These are phyloP conservation scores for Paedocypris micromegethes DNA, from an alignment of 2,797 vertebrate genomes.

Conservation along the genomic window DNA sequence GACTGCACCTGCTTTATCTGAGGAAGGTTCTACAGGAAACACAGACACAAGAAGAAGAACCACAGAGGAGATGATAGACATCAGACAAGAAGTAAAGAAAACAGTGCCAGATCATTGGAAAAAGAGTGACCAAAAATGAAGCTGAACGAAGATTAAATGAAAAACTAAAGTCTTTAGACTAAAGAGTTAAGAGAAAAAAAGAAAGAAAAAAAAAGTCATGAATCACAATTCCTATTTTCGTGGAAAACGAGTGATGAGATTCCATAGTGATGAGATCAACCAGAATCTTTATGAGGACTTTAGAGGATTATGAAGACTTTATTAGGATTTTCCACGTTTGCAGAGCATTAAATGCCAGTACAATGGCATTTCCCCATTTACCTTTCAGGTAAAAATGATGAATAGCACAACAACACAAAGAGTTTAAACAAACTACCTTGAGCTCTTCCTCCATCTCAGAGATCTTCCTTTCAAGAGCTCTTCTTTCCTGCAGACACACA, in stretches of 20 bases:
- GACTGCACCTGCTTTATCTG: constrained; percentile 95
- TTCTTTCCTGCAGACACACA: constrained; percentile 80
- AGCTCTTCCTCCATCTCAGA: constrained; percentile 99
- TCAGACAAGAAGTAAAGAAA: constrained; percentile 19
- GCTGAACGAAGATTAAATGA: no score
- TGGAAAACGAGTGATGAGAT: no score
- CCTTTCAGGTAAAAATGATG: not conserved
- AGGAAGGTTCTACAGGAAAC: constrained; percentile 81
- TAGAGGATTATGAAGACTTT: no score
- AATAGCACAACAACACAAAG: not conserved
- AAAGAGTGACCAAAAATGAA: not conserved
- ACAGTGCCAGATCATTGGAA: not conserved
- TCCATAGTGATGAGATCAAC: no score
- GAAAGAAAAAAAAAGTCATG: no score
- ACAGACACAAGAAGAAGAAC: constrained; percentile 13
- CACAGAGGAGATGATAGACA: constrained; percentile 47
- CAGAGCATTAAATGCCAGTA: no score
- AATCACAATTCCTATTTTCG: no score
- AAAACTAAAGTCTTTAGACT: no score
- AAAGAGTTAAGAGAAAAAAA: no score
- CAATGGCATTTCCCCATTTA: no score
- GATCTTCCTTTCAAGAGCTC: constrained; percentile 99
- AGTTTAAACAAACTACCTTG: constrained; percentile 73
- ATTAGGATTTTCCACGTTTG: no score
- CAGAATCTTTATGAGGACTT: no score